Evolutionary conservation across 2,113 vertebrate species (phyloP).

Genomic region (Gopherus flavomarginatus): DNA sequence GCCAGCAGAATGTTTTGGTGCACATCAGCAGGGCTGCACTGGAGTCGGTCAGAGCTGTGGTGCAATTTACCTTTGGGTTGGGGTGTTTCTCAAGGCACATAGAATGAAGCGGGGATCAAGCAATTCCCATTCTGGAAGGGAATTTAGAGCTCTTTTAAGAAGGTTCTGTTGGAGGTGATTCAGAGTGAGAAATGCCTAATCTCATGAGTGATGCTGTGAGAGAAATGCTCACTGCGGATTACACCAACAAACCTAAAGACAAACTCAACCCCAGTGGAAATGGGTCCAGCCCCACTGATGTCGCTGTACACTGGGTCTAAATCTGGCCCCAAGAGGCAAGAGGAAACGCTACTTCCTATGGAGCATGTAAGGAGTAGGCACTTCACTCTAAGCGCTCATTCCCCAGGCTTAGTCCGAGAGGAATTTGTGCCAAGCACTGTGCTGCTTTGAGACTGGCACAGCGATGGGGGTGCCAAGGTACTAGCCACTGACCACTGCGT

Average conservation of each 20-base stretch:
- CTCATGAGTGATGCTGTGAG: neutral
- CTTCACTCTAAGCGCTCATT: neutral
- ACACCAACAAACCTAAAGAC: neutral
- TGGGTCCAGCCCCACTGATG: neutral
- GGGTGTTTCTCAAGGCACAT: neutral
- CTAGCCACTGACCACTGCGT: neutral
- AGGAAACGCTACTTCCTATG: neutral
- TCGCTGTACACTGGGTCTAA: neutral
- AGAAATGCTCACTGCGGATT: neutral
- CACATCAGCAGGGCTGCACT: neutral
- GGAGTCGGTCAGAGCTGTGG: neutral
- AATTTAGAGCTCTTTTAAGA: neutral
- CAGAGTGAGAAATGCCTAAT: neutral
- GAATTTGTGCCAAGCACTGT: neutral
- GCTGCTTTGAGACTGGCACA: neutral
- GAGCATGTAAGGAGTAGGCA: neutral
- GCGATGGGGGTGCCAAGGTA: neutral
- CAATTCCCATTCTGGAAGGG: neutral
- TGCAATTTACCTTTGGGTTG: neutral
- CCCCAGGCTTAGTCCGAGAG: neutral
- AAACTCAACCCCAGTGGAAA: neutral
- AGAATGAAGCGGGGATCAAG: neutral
- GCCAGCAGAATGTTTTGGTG: neutral
- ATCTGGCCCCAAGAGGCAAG: neutral
- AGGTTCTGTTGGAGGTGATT: neutral